These are phyloP conservation scores for Elmis aenea DNA, from an alignment of 2,888 invertebrate genomes.

Conservation along the genomic window DNA sequence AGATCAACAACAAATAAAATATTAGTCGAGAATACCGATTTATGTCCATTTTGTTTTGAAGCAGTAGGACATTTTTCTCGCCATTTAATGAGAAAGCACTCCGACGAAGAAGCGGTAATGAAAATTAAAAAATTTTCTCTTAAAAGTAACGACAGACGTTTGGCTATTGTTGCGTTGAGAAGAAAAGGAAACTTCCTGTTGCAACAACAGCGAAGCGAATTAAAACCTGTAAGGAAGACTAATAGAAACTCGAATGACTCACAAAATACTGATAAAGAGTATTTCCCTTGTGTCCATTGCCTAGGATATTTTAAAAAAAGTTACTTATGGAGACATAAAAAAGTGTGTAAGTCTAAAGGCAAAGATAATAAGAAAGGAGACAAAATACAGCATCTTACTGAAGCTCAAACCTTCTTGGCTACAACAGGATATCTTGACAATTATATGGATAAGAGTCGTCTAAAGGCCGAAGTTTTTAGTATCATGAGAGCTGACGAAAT, in stretches of 20 bases:
- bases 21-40: conserved; percentile 3
- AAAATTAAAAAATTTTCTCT: conserved; percentile 4
- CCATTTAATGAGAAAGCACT: conserved; percentile 6
- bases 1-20: too few relatives aligned
- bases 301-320: conserved; percentile 11
- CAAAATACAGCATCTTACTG: conserved; percentile 3
- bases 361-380: neutral
- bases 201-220: conserved; percentile 2
- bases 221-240: conserved; percentile 5
- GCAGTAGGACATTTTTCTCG: conserved; percentile 8
- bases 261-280: neutral
- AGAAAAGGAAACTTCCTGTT: conserved; percentile 10
- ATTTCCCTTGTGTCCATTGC: conserved; percentile 6
- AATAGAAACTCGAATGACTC: neutral
- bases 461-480: conserved; percentile 9
- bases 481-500: conserved; percentile 10
- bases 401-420: conserved; percentile 12
- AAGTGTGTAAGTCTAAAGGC: conserved; percentile 6
- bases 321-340: conserved; percentile 12
- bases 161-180: conserved; percentile 3
- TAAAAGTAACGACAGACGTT: conserved; percentile 5
- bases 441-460: conserved; percentile 7
- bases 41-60: conserved; percentile 10
- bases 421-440: conserved; percentile 6
- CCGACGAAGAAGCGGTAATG: conserved; percentile 5